A percentile compares a stretch with the other conserved stretches of the same genome.
Conservation (phyloP, 2,797 vertebrate species). For the Chloroceryle amazona region DNA sequence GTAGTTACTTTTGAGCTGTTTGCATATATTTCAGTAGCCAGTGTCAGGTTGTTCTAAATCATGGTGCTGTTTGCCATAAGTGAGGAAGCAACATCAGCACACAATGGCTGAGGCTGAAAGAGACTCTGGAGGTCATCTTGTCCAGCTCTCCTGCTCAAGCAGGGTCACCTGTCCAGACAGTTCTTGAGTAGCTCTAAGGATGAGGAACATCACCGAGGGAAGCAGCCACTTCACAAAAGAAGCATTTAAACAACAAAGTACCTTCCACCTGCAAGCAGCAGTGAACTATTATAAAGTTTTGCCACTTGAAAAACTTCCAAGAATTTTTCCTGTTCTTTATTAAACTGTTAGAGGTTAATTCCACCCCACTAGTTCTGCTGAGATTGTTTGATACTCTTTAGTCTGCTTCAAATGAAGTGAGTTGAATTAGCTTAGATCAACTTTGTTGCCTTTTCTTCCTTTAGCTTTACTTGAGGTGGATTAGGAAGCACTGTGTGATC, state of each 20-base stretch:
- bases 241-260: not conserved
- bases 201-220: not conserved
- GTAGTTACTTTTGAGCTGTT: not conserved
- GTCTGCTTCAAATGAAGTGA: rapidly evolving
- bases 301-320: not conserved
- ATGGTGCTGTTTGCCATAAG: not conserved
- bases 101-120: not conserved
- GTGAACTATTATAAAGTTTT: not conserved
- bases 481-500: not conserved
- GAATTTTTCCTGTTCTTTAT: not conserved
- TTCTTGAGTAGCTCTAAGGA: not conserved
- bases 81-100: not conserved
- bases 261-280: not conserved
- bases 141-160: not conserved
- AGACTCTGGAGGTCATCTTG: not conserved
- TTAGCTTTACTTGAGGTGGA: not conserved
- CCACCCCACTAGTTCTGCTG: not conserved
- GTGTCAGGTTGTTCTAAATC: not conserved
- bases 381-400: not conserved
- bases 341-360: not conserved
- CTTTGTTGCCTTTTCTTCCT: not conserved
- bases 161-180: not conserved
- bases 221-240: not conserved
- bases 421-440: not conserved
- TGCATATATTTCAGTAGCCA: not conserved